A percentile compares a stretch with the other conserved stretches of the same genome.
Evolutionary conservation across 2,113 vertebrate species (phyloP).

Genomic region (Kobus ellipsiprymnus): DNA sequence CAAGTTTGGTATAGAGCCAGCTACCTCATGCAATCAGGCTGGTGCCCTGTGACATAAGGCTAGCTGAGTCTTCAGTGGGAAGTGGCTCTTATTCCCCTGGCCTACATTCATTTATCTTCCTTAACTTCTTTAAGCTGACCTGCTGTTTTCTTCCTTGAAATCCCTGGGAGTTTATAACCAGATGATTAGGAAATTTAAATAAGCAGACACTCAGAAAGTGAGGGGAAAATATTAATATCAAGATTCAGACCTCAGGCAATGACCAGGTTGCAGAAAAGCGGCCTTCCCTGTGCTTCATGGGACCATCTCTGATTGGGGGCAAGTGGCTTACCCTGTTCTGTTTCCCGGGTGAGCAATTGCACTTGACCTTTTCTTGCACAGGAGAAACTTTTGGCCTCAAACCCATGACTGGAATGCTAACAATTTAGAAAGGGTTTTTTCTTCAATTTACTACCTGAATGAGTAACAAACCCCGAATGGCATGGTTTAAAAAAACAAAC

Average conservation of each 20-base stretch:
- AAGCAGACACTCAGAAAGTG: not conserved
- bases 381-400: not conserved
- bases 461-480: conserved; percentile 3
- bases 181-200: not conserved
- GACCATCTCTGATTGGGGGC: not conserved
- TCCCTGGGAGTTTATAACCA: not conserved
- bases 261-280: not conserved
- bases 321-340: not conserved
- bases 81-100: not conserved
- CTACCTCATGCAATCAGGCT: not conserved
- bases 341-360: not conserved
- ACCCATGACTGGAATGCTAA: not conserved
- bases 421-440: not conserved
- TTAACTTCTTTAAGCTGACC: not conserved
- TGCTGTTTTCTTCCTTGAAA: conserved; percentile 15
- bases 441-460: not conserved
- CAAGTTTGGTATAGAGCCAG: not conserved
- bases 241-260: not conserved
- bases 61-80: not conserved
- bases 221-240: not conserved
- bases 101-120: conserved; percentile 10
- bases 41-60: not conserved
- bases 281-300: not conserved
- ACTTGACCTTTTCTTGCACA: not conserved
- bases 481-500: not conserved